Conservation (phyloP, 2,797 vertebrate species). For the Ctenochaetus hawaiiensis region DNA sequence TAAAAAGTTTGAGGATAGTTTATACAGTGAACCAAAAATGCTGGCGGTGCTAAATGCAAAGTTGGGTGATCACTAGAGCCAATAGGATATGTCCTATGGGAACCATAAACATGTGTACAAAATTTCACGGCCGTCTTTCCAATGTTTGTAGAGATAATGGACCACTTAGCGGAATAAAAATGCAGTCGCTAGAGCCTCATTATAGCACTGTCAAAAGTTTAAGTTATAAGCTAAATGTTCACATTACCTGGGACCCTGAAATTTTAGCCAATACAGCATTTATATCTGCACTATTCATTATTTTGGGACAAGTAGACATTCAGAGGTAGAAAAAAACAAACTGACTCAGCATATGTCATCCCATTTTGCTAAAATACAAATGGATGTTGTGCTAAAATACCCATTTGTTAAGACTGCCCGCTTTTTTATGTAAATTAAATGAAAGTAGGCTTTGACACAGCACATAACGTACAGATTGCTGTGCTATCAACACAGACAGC, state of each 20-base stretch:
- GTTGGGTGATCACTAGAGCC: background rate
- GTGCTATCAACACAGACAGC: slow-evolving; percentile 46
- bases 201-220: background rate
- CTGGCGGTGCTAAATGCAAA: background rate
- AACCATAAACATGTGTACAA: background rate
- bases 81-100: background rate
- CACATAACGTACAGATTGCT: slow-evolving; percentile 33
- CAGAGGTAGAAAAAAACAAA: slow-evolving; percentile 4
- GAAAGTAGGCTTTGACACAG: slow-evolving; percentile 22
- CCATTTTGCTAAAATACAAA: slow-evolving; percentile 8
- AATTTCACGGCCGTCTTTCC: background rate
- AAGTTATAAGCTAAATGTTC: background rate
- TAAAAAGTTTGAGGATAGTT: background rate
- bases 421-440: slow-evolving; percentile 34
- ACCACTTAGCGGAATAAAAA: background rate
- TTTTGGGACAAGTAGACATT: background rate
- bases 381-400: background rate
- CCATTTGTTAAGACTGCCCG: slow-evolving; percentile 2
- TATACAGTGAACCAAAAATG: background rate
- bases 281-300: background rate
- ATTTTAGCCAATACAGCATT: background rate
- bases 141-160: slow-evolving; percentile 3
- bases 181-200: background rate
- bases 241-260: background rate
- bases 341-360: slow-evolving; percentile 17